A percentile compares a stretch with the other conserved stretches of the same genome.
These are phyloP conservation scores for Periophthalmus modestus DNA, from an alignment of 2,113 vertebrate species.

Conservation along the genomic window DNA sequence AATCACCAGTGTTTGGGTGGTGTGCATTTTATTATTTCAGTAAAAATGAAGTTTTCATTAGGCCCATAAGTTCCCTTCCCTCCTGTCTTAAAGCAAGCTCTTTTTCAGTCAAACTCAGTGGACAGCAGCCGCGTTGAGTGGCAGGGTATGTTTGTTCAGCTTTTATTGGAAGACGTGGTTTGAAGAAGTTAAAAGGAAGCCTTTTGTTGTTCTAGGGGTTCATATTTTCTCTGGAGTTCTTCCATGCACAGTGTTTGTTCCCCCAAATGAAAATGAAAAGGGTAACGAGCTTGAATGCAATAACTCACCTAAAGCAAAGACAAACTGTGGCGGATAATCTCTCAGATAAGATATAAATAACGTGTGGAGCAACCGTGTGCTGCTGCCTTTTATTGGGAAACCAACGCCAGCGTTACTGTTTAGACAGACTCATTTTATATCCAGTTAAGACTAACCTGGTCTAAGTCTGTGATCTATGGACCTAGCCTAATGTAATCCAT, in stretches of 20 bases:
- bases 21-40: constrained; percentile 71
- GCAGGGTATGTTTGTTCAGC: constrained; percentile 84
- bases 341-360: constrained; percentile 54
- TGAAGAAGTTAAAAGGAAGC: constrained; percentile 82
- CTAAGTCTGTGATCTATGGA: constrained; percentile 27
- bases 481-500: constrained; percentile 31
- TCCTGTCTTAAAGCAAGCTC: constrained; percentile 56
- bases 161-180: constrained; percentile 83
- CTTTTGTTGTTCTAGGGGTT: constrained; percentile 81
- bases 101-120: constrained; percentile 65
- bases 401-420: constrained; percentile 23
- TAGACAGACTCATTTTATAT: constrained; percentile 22
- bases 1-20: constrained; percentile 61
- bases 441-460: constrained; percentile 22
- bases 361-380: constrained; percentile 32
- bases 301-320: constrained; percentile 71
- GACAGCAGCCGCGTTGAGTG: constrained; percentile 74
- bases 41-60: constrained; percentile 75
- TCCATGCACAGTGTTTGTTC: constrained; percentile 70
- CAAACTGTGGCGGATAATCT: constrained; percentile 64
- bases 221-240: constrained; percentile 77
- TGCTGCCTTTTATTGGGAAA: constrained; percentile 29
- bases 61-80: constrained; percentile 54
- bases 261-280: constrained; percentile 62
- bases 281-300: constrained; percentile 58